phyloP scores from a whole-genome alignment of 35 echinoderm and acorn worm genomes.

The Hemicentrotus pulcherrimus region DNA sequence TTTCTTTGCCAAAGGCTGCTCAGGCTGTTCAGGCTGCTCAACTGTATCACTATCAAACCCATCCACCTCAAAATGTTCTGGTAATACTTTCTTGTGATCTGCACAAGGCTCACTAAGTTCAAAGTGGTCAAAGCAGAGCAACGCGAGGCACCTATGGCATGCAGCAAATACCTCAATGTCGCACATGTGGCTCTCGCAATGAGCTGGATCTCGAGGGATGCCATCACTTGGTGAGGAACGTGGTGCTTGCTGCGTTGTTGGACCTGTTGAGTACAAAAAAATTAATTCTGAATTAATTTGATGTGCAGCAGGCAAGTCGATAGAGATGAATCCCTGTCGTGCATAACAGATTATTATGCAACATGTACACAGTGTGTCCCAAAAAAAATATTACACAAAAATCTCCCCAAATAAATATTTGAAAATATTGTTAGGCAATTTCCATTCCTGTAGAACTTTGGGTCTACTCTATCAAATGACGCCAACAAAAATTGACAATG shows the following conservation, averaged over 20 bases:
- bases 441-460: background rate
- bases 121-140: background rate
- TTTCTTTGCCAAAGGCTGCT: background rate
- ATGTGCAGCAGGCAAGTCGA: background rate
- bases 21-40: background rate
- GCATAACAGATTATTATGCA: too few relatives aligned
- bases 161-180: background rate
- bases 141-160: background rate
- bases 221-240: background rate
- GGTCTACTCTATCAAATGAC: background rate
- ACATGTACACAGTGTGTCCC: too few relatives aligned
- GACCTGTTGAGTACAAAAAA: background rate
- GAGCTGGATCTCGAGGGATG: background rate
- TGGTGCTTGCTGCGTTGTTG: background rate
- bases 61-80: background rate
- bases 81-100: background rate
- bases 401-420: too few relatives aligned
- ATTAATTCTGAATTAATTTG: background rate
- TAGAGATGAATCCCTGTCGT: too few relatives aligned
- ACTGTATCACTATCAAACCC: background rate
- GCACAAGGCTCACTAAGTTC: background rate
- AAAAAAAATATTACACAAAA: too few relatives aligned
- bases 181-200: background rate
- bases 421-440: too few relatives aligned
- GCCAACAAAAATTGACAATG: background rate